These are phyloP conservation scores for Aphelinus certus DNA, from an alignment of 1,140 invertebrate genomes.

Conservation along the genomic window DNA sequence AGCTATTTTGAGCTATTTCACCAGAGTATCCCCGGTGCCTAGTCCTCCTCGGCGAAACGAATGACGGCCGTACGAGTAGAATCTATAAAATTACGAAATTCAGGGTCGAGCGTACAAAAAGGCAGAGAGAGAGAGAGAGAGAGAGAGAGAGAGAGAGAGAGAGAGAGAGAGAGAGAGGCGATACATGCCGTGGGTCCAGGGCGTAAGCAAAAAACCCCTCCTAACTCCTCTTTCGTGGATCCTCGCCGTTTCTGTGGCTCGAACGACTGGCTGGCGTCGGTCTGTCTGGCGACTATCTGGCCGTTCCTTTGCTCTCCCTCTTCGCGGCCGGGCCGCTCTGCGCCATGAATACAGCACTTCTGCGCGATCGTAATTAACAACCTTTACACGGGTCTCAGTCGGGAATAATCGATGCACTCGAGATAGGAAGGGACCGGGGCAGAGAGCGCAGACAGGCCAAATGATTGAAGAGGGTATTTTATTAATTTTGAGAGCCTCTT, in stretches of 20 bases:
- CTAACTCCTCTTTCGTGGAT: neutral
- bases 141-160: slow-evolving; percentile 19
- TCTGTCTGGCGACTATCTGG: slow-evolving; percentile 53
- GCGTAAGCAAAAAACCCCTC: neutral
- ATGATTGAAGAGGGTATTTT: no score
- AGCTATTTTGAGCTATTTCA: neutral
- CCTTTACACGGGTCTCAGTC: slow-evolving; percentile 11
- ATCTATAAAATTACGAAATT: slow-evolving; percentile 23
- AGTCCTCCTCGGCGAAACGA: neutral
- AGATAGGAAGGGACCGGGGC: neutral
- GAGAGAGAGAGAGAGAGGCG: slow-evolving; percentile 18
- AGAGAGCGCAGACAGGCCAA: no score
- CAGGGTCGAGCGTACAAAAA: neutral
- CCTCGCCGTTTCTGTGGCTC: neutral
- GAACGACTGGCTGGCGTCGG: slow-evolving; percentile 41
- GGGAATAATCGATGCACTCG: slow-evolving; percentile 30
- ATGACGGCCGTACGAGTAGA: neutral
- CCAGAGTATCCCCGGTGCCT: no score
- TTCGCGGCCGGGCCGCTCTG: neutral
- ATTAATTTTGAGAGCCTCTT: no score
- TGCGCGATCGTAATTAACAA: slow-evolving; percentile 31
- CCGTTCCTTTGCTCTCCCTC: neutral
- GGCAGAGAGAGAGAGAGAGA: slow-evolving; percentile 7
- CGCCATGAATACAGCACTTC: neutral
- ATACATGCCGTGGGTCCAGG: neutral